phyloP scores from a whole-genome alignment of 2,888 invertebrate species.

The Isoperla grammatica region DNA sequence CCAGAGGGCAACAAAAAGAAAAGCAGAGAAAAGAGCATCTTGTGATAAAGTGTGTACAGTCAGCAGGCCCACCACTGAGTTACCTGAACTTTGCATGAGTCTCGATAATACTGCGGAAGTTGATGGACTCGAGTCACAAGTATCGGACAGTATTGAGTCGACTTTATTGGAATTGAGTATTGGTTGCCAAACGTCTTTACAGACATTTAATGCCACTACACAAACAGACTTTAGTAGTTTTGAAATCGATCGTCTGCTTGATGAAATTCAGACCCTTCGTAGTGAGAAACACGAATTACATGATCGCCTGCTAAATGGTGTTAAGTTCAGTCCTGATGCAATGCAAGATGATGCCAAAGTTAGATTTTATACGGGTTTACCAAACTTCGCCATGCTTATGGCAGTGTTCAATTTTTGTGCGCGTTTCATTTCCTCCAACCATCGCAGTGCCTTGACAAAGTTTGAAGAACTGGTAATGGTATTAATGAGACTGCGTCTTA shows the following conservation, averaged over 20 bases:
- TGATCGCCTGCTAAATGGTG: neutral
- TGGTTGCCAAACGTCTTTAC: neutral
- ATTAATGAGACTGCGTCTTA: constrained; percentile 12
- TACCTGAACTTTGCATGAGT: neutral
- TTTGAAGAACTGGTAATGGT: constrained; percentile 15
- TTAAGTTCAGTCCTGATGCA: neutral
- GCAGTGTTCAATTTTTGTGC: neutral
- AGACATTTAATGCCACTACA: too few species aligned
- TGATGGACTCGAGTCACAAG: too few species aligned
- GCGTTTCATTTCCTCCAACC: neutral
- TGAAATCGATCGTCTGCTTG: neutral
- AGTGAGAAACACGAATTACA: neutral
- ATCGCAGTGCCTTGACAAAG: neutral
- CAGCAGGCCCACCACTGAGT: neutral
- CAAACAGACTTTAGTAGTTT: neutral
- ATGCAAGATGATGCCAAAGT: constrained; percentile 2
- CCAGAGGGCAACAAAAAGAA: too few species aligned
- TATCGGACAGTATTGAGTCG: too few species aligned
- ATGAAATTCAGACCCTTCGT: too few species aligned
- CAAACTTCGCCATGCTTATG: neutral
- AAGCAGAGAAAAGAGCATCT: neutral
- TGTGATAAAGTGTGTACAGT: constrained; percentile 1
- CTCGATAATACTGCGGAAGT: neutral
- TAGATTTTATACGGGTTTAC: constrained; percentile 11
- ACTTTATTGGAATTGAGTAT: constrained; percentile 4